Evolutionary conservation across 2,888 invertebrate species (phyloP), one percentile per base, ranked within the genome.

Genomic region (Pristionchus exspectatus): DNA sequence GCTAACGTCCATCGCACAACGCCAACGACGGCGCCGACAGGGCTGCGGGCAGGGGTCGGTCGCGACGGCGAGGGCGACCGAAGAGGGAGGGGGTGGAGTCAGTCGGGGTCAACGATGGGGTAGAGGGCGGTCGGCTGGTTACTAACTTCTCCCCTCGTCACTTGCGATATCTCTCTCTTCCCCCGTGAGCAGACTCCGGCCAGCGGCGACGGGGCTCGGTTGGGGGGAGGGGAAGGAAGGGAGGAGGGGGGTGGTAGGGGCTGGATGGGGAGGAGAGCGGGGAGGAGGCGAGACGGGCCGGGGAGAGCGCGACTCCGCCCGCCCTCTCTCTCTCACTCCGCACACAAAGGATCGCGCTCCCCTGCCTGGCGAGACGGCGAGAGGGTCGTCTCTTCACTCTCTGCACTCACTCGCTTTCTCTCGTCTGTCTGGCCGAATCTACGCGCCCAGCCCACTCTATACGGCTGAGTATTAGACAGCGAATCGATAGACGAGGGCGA

Each of bases 401-500:
- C 63, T 18, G 16, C 54, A 27, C 54, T 54, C 54, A 14, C 56
- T 56, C 56, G n/a, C 50, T 21, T 81, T 24, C 38, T 38, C 38
- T 38, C 38, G 18, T 12, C 74, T 54, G 54, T 56, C 83, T 83
- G 14, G 27, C 38, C 54, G 50, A n/a, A 38, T 81, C 77, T 81
- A 56, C 84, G 44, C 84, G 56, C 27, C 16, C 18, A 21, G 59
- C 63, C 0, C 38, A 33, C 85, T 86, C 85, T 63, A 63, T 86
- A 18, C 14, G 21, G 12, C 50, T 69, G 54, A 27, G 14, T 69
- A 24, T 54, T 38, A 16, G 30, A 16, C 50, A 18, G 44, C 2
- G 16, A 50, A 87, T 72, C 56, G 86, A 56, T 77, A 59, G 81
- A 63, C 63, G 81, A 38, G 63, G 44, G 27, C 38, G 77, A 38